phyloP scores from a whole-genome alignment of 2,888 invertebrate genomes.

The Notocelia uddmanniana region DNA sequence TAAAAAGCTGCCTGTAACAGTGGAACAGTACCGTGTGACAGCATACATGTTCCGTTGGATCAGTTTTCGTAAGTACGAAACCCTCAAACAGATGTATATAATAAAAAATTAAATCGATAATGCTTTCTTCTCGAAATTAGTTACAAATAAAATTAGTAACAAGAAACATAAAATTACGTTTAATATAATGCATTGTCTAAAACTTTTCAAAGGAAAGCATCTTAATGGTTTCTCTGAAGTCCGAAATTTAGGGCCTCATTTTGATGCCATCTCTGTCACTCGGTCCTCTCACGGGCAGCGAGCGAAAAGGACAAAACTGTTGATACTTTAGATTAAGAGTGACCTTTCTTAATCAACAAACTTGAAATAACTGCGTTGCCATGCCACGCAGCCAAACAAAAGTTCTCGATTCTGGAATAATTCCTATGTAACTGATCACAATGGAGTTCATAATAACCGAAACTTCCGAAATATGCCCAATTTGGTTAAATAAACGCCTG shows the following conservation, averaged over 20 bases:
- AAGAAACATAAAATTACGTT: not conserved
- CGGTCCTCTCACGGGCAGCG: not conserved
- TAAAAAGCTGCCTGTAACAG: no score
- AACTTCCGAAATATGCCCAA: slow-evolving; percentile 16
- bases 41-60: no score
- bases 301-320: not conserved
- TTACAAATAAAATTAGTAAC: not conserved
- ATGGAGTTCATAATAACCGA: slow-evolving; percentile 16
- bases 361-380: slow-evolving; percentile 6
- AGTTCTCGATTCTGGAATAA: slow-evolving; percentile 27
- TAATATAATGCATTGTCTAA: not conserved
- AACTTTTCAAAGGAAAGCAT: slow-evolving; percentile 14
- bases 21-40: no score
- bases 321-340: slow-evolving; percentile 14
- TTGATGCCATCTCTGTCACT: slow-evolving; percentile 1
- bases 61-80: no score
- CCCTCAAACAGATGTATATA: no score
- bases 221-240: not conserved
- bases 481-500: slow-evolving; percentile 26
- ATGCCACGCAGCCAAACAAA: slow-evolving; percentile 29
- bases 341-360: slow-evolving; percentile 12
- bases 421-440: slow-evolving; percentile 22
- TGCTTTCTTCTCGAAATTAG: no score
- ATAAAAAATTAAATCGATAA: no score
- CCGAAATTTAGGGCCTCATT: not conserved